Evolutionary conservation across 1,140 invertebrate genomes (phyloP), one percentile per base, ranked within the genome.

Genomic region (Ditylenchus dipsaci): DNA sequence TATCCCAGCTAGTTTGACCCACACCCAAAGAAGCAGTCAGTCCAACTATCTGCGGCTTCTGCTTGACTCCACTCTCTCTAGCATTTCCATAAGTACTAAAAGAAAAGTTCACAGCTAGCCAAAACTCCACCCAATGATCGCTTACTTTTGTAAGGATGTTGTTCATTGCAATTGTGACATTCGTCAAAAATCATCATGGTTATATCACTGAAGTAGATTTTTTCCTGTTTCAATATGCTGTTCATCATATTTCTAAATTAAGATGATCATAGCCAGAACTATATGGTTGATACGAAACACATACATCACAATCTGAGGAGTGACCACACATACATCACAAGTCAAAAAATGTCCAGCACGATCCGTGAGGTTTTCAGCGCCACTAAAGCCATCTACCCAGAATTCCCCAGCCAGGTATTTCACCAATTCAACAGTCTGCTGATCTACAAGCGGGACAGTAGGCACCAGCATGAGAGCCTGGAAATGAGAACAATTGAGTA

Each of bases 181-280:
- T 78, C 77, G 61, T 78, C 77, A 30, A 78, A 78, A 11, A 78
- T 47, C 1, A 78, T 65, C 63, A 78, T 21, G 17, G 77, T 72
- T 56, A 78, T 71, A 43, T 76, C 76, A 38, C 57, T 21, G 26
- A 78, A 42, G 43, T 71, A 75, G 38, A 78, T 17, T 8, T 64
- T 42, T 19, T 78, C 68, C 1, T 56, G 49, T 21, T 68, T 47
- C 7, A 69, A 43, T 38, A 67, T 57, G 45, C 71, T 75, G 23
- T 80, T 67, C 57, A 80, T 27, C 64, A 79, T 76, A 33, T 80
- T 78, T 17, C 71, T 73, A n/a, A 68, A 75, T n/a, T n/a, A n/a
- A n/a, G n/a, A n/a, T n/a, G n/a, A 17, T 3, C 1, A 30, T 11
- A 66, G 9, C 45, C 71, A 38, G 29, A 68, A n/a, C n/a, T n/a